Percentiles rank a stretch among this genome's conserved stretches.
These are phyloP conservation scores for Ceratina australensis DNA, from an alignment of 1,140 invertebrate species.

Conservation along the genomic window DNA sequence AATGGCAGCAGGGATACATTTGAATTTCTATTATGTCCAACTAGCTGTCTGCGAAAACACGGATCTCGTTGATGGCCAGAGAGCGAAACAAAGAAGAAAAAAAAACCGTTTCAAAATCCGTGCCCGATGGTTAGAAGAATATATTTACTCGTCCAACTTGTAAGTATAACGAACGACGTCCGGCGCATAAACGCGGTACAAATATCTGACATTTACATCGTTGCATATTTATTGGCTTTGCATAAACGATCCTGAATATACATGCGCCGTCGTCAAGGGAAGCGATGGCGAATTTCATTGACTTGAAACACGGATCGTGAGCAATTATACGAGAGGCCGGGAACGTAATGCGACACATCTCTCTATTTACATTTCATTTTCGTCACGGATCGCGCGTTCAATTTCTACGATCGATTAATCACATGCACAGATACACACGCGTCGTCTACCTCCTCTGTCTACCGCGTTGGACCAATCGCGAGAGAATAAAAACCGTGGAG, in stretches of 20 bases:
- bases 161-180: conserved; percentile 31
- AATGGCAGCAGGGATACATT: conserved; percentile 70
- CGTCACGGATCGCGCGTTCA: background rate
- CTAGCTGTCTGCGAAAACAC: conserved; percentile 15
- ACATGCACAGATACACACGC: conserved; percentile 6
- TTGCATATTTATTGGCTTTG: conserved; percentile 63
- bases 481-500: background rate
- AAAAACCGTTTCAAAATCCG: background rate
- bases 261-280: conserved; percentile 38
- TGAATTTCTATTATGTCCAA: conserved; percentile 67
- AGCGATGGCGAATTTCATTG: conserved; percentile 49
- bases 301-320: conserved; percentile 39
- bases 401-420: conserved; percentile 25
- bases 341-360: conserved; percentile 44
- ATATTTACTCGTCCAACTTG: conserved; percentile 27
- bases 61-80: conserved; percentile 22
- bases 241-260: conserved; percentile 59
- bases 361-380: conserved; percentile 52
- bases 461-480: background rate
- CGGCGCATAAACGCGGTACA: conserved; percentile 49
- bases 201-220: conserved; percentile 63
- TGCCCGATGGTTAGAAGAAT: background rate
- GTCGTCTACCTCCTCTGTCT: too few species aligned
- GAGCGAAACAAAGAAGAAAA: background rate
- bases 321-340: conserved; percentile 26